Evolutionary conservation across 2,888 invertebrate genomes (phyloP), one percentile per base, ranked within the genome.

Genomic region (Cancer borealis): DNA sequence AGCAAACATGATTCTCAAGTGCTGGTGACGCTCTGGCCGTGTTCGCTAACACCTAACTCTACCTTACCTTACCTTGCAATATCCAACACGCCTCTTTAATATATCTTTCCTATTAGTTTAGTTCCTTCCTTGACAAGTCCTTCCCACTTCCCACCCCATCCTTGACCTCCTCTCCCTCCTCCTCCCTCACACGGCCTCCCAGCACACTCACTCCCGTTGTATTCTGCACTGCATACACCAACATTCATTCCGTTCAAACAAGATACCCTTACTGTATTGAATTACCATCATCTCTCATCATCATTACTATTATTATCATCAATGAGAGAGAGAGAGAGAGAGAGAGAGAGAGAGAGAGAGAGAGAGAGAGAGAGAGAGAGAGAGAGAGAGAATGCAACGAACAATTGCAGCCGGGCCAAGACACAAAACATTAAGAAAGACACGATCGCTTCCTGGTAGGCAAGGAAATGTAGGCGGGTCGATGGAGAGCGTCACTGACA

Each of bases 321-420:
- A 45, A 45, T 46, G 21, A 46, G 14, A 49, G n/a, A 49, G 47
- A 90, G 60, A 47, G n/a, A 49, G 1, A 26, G 5, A 30, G 91
- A 91, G n/a, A 47, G n/a, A 90, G 90, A 49, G 90, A 49, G 10
- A 88, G 26, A 90, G 12, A 49, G 6, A 49, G 54, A 46, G 47
- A 46, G 47, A 46, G 26, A 49, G 90, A 90, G 49, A 90, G 26
- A 90, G n/a, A 49, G 26, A 90, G 54, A 90, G 90, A 88, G 88
- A 88, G 45, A 88, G 39, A 88, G 39, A 88, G 14, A 88, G 79
- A 79, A 17, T 26, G 79, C 12, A 10, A 49, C 49, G 12, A 49
- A 49, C 12, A 49, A 49, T 10, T 54, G 54, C 21, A 60, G 4
- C 2, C 39, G 39, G 17, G 60, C 21, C 21, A 60, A 60, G 60